phyloP scores from a whole-genome alignment of 1,140 invertebrate genomes.

The Drosophila sechellia region DNA sequence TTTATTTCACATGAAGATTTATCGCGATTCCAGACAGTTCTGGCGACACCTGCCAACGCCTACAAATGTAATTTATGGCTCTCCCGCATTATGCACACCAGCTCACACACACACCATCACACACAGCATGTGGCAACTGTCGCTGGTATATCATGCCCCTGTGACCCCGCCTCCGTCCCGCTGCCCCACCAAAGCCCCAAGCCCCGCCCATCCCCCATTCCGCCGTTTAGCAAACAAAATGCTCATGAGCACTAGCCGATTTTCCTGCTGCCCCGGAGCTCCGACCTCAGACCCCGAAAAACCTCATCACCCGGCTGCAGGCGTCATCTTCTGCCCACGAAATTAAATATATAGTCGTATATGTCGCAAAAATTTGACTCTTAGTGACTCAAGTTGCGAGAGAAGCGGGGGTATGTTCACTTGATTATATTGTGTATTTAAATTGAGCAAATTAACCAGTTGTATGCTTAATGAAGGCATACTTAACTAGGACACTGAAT shows the following conservation, averaged over 20 bases:
- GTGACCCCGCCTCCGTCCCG: conserved; percentile 17
- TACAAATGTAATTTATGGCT: conserved; percentile 85
- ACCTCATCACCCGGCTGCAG: conserved; percentile 13
- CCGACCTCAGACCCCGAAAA: conserved; percentile 14
- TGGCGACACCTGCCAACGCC: conserved; percentile 85
- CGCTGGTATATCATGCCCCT: conserved; percentile 33
- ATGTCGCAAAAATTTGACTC: conserved; percentile 68
- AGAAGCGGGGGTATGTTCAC: not conserved
- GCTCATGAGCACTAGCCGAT: conserved; percentile 61
- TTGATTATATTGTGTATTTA: not conserved
- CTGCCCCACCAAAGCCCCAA: not conserved
- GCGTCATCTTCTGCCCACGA: conserved; percentile 45
- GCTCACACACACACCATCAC: conserved; percentile 38
- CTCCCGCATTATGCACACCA: conserved; percentile 81
- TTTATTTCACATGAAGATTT: conserved; percentile 85
- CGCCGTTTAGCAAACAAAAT: conserved; percentile 70
- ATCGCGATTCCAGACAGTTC: conserved; percentile 85
- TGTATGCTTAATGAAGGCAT: not conserved
- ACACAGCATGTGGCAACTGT: conserved; percentile 49
- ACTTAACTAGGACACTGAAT: too few relatives aligned
- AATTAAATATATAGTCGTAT: conserved; percentile 64
- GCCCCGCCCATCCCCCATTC: conserved; percentile 5
- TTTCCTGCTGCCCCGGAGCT: conserved; percentile 21
- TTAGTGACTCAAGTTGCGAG: conserved; percentile 57
- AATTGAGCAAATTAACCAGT: not conserved